These are phyloP conservation scores for Fratercula arctica DNA, from an alignment of 2,797 vertebrate genomes.

Conservation along the genomic window DNA sequence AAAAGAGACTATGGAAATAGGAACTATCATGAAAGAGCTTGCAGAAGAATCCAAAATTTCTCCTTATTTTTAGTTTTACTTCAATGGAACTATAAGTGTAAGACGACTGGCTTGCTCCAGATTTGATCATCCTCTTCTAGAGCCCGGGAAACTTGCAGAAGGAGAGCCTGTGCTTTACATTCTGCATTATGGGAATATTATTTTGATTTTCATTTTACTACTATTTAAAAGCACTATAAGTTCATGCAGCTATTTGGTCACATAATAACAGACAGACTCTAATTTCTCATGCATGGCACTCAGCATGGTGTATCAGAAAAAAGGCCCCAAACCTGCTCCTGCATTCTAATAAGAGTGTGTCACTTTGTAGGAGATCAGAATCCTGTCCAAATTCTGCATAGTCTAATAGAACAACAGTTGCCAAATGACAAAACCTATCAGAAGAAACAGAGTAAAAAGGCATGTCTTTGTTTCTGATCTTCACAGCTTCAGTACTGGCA, in stretches of 20 bases:
- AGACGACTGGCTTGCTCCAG: neutral
- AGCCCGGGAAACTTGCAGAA: neutral
- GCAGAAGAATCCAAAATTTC: neutral
- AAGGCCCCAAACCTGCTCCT: slow-evolving; percentile 36
- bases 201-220: slow-evolving; percentile 18
- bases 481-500: slow-evolving; percentile 6
- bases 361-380: slow-evolving; percentile 55
- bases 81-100: neutral
- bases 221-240: slow-evolving; percentile 21
- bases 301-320: slow-evolving; percentile 47
- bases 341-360: slow-evolving; percentile 33
- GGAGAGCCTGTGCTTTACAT: neutral
- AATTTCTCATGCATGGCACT: slow-evolving; percentile 45
- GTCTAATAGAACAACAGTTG: slow-evolving; percentile 50
- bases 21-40: neutral
- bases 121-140: neutral
- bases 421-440: slow-evolving; percentile 59
- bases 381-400: slow-evolving; percentile 47
- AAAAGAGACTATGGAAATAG: neutral
- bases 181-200: slow-evolving; percentile 1
- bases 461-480: slow-evolving; percentile 42
- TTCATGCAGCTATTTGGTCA: slow-evolving; percentile 46
- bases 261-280: slow-evolving; percentile 20
- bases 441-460: slow-evolving; percentile 53
- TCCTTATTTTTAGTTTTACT: neutral